phyloP scores from a whole-genome alignment of 92 coral and sea anemone species.

The Nematostella vectensis region DNA sequence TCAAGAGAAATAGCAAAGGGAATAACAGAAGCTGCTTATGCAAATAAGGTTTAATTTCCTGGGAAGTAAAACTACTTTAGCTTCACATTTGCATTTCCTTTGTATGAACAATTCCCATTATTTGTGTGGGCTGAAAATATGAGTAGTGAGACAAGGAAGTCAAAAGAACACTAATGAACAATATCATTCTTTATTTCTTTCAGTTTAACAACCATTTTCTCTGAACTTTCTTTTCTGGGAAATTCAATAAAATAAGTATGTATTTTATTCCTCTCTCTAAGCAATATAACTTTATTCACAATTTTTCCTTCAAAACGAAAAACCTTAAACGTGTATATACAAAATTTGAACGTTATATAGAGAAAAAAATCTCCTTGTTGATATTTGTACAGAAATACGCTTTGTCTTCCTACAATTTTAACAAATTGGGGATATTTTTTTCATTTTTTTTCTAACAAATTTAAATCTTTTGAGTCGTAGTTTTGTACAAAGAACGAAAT shows the following conservation, averaged over 20 bases:
- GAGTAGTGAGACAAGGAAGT: neutral
- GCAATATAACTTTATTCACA: slow-evolving; percentile 35
- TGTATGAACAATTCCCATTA: too few species aligned
- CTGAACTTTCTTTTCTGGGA: slow-evolving; percentile 16
- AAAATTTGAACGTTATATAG: slow-evolving; percentile 29
- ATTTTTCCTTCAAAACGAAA: slow-evolving; percentile 21
- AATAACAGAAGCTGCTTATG: too few species aligned
- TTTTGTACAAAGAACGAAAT: slow-evolving; percentile 35
- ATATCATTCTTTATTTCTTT: slow-evolving; percentile 18
- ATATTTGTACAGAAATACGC: slow-evolving; percentile 30
- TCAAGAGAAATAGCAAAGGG: too few species aligned
- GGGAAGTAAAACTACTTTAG: too few species aligned
- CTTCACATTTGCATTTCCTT: too few species aligned
- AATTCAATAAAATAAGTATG: slow-evolving; percentile 41
- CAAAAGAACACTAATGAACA: neutral
- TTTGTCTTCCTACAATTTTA: slow-evolving; percentile 29
- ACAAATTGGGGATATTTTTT: slow-evolving; percentile 8
- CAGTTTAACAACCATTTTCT: slow-evolving; percentile 21
- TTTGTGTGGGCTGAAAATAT: too few species aligned
- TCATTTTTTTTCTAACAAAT: neutral
- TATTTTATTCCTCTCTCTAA: slow-evolving; percentile 23
- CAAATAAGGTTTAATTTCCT: too few species aligned
- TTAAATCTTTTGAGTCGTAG: neutral
- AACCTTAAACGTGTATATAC: too few species aligned
- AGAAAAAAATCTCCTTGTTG: slow-evolving; percentile 24